These are phyloP conservation scores for Lanius collurio DNA, from an alignment of 2,113 vertebrate species.

Conservation along the genomic window DNA sequence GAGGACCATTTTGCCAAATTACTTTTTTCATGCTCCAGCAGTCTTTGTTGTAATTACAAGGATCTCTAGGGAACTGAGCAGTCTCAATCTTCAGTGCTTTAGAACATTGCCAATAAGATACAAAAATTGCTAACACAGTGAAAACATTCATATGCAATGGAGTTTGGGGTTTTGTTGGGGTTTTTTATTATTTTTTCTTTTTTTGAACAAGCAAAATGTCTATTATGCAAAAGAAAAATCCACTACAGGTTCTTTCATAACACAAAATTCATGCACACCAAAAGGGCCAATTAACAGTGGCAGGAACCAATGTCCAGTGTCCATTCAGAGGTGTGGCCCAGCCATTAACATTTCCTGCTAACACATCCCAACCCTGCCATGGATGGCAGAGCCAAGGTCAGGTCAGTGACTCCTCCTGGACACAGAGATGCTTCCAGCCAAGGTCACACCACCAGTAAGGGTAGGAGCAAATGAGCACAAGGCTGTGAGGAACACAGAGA, in stretches of 20 bases:
- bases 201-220: not conserved
- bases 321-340: not conserved
- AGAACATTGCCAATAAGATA: constrained; percentile 11
- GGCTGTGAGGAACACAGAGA: not conserved
- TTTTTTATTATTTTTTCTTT: not conserved
- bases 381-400: not conserved
- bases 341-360: not conserved
- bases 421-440: not conserved
- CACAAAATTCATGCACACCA: not conserved
- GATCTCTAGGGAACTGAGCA: constrained; percentile 23
- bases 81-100: constrained; percentile 15
- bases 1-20: constrained; percentile 48
- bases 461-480: not conserved
- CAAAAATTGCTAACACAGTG: constrained; percentile 17
- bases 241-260: not conserved
- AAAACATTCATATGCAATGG: not conserved
- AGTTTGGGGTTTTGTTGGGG: not conserved
- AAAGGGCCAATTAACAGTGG: not conserved
- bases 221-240: not conserved
- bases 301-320: not conserved
- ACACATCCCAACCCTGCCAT: not conserved
- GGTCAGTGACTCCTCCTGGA: not conserved
- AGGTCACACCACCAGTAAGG: not conserved
- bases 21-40: constrained; percentile 39
- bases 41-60: constrained; percentile 32